These are phyloP conservation scores for Urocyon cinereoargenteus DNA, from an alignment of 2,797 vertebrate genomes.

Conservation along the genomic window DNA sequence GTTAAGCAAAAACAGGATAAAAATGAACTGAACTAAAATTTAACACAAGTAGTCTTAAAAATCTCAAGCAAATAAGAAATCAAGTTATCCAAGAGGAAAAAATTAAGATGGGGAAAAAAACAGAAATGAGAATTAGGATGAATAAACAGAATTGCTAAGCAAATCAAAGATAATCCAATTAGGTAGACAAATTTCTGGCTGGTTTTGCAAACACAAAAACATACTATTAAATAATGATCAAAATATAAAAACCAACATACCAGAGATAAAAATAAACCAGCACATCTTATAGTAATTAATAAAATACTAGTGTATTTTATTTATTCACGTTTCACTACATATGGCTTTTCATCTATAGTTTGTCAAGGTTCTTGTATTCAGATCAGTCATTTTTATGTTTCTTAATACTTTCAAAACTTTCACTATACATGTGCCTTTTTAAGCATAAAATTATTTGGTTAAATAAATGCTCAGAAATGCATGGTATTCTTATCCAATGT, in stretches of 20 bases:
- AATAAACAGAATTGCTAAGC: background rate
- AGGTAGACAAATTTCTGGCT: background rate
- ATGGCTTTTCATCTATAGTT: background rate
- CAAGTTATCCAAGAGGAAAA: background rate
- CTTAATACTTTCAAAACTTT: slow-evolving; percentile 13
- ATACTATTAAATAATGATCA: background rate
- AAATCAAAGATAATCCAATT: background rate
- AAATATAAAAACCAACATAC: slow-evolving; percentile 14
- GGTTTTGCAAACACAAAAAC: background rate
- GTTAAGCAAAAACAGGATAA: background rate
- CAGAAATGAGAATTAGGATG: background rate
- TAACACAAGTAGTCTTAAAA: slow-evolving; percentile 7
- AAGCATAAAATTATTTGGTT: background rate
- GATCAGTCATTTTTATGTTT: background rate
- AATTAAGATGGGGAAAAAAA: background rate
- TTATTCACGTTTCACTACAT: background rate
- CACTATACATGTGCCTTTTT: background rate
- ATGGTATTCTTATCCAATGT: background rate
- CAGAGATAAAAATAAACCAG: background rate
- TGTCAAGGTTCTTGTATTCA: background rate
- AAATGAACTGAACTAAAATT: slow-evolving; percentile 40
- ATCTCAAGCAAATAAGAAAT: slow-evolving; percentile 58
- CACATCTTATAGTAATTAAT: background rate
- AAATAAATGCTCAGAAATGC: slow-evolving; percentile 32
- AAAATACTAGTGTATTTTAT: slow-evolving; percentile 31